Evolutionary conservation across 2,797 vertebrate genomes (phyloP).

Genomic region (Enteromius trimaculatus): DNA sequence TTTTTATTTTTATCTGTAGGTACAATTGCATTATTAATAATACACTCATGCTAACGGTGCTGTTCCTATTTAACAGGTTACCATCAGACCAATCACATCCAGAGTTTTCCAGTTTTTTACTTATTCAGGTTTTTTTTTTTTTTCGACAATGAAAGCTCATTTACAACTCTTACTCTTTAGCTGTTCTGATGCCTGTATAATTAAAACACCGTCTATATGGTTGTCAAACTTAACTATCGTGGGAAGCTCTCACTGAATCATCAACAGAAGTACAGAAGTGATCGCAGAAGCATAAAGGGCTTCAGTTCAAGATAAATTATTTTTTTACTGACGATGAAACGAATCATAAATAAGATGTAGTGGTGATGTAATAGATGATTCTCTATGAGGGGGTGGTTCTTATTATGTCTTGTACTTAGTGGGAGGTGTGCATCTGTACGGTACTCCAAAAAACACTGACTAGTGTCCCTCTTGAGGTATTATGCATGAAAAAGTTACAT

Average conservation of each 20-base stretch:
- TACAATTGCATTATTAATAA: conserved; percentile 7
- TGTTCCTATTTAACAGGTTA: conserved; percentile 13
- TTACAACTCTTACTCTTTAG: conserved; percentile 31
- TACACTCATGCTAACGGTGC: background rate
- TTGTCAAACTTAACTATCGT: conserved; percentile 52
- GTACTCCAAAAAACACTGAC: background rate
- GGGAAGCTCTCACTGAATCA: conserved; percentile 58
- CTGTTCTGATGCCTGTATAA: conserved; percentile 56
- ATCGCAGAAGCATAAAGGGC: conserved; percentile 60
- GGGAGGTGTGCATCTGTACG: conserved; percentile 11
- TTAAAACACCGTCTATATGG: conserved; percentile 55
- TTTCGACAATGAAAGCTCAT: conserved; percentile 16
- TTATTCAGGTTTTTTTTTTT: conserved; percentile 11
- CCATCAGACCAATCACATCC: conserved; percentile 17
- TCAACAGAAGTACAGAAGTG: conserved; percentile 46
- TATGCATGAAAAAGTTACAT: conserved; percentile 4
- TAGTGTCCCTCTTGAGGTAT: conserved; percentile 9
- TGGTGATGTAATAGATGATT: conserved; percentile 43
- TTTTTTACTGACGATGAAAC: conserved; percentile 55
- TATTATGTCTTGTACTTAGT: background rate
- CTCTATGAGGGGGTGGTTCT: background rate
- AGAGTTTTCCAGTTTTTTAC: conserved; percentile 22
- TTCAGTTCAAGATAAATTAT: conserved; percentile 62
- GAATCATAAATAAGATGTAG: conserved; percentile 53
- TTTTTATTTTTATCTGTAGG: conserved; percentile 8